Evolutionary conservation across 1,140 invertebrate species (phyloP), one percentile per base, ranked within the genome.

Genomic region (Drosophila pachea): DNA sequence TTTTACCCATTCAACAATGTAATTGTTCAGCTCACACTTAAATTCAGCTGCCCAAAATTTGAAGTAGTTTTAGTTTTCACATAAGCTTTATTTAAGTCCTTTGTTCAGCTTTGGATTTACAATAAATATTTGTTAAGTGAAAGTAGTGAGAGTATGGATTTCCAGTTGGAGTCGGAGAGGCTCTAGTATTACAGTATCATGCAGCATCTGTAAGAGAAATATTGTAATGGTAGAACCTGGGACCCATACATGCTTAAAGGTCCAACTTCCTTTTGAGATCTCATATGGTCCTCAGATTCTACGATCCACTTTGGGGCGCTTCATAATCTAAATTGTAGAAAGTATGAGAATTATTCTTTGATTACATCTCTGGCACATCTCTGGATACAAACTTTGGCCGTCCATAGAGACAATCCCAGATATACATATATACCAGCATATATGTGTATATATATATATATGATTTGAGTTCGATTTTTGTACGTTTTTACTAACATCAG

Each of bases 401-500:
- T 14, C 40, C 40, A 43, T 43, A 43, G 12, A 12, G 40, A 43
- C 40, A 42, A 12, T 12, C 12, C n/a, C 40, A 42, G 40, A 12
- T 42, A 12, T 11, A 42, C 40, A 14, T 43, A 43, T 43, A 7
- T 9, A 38, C 4, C 6, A 4, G 7, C 11, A 38, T 4, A 38
- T 9, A 14, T 40, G 4, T 40, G 12, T 14, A 43, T 43, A 43
- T 43, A 14, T 16, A 14, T 16, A 22, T 22, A 22, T 22, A 22
- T 22, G 22, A 22, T 22, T 22, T 22, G 22, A 43, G 40, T 14
- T 43, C 40, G 40, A 43, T 43, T 22, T 22, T n/a, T 43, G 40
- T 43, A 43, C 40, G 22, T 47, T 47, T 79, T 71, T 68, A 60
- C 58, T 74, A 87, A 88, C 78, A 88, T 88, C 78, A 88, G 87